A percentile compares a stretch with the other conserved stretches of the same genome.
Evolutionary conservation across 2,888 invertebrate genomes (phyloP).

Genomic region (Drosophila acutilabella): DNA sequence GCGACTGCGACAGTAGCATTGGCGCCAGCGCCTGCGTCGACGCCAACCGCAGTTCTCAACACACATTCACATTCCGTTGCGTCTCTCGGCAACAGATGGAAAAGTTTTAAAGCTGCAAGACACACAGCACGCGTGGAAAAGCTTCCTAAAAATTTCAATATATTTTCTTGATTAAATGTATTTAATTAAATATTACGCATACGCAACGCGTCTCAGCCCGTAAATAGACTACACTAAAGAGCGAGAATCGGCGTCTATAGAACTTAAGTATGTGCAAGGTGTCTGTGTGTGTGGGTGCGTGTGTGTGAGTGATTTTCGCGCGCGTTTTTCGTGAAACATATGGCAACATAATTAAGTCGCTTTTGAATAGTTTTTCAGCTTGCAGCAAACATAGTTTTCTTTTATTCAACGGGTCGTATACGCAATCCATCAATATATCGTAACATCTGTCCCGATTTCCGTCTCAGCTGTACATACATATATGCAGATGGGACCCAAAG

Average conservation of each 20-base stretch:
- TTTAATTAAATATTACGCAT: slow-evolving; percentile 47
- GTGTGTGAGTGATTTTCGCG: slow-evolving; percentile 45
- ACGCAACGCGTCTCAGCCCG: slow-evolving; percentile 42
- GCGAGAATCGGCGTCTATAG: not conserved
- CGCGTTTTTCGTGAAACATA: slow-evolving; percentile 62
- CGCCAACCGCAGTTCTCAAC: slow-evolving; percentile 25
- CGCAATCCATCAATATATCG: slow-evolving; percentile 42
- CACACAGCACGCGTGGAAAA: slow-evolving; percentile 48
- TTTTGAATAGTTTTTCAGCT: slow-evolving; percentile 45
- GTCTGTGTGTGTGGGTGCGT: slow-evolving; percentile 5
- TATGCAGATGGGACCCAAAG: slow-evolving; percentile 9
- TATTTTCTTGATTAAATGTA: slow-evolving; percentile 1
- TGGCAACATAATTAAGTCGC: slow-evolving; percentile 68
- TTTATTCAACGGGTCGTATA: slow-evolving; percentile 47
- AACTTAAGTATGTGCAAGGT: slow-evolving; percentile 20
- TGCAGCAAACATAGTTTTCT: slow-evolving; percentile 29
- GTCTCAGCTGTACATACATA: slow-evolving; percentile 9
- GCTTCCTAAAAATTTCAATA: slow-evolving; percentile 14
- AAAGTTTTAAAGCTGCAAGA: slow-evolving; percentile 63
- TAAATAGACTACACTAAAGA: slow-evolving; percentile 52
- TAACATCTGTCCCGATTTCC: slow-evolving; percentile 54
- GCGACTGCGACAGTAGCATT: not conserved
- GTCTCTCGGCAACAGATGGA: slow-evolving; percentile 72
- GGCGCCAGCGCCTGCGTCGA: slow-evolving; percentile 30
- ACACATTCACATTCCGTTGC: slow-evolving; percentile 62